Evolutionary conservation across 1,140 invertebrate genomes (phyloP), one percentile per base, ranked within the genome.

Genomic region (Physella acuta): DNA sequence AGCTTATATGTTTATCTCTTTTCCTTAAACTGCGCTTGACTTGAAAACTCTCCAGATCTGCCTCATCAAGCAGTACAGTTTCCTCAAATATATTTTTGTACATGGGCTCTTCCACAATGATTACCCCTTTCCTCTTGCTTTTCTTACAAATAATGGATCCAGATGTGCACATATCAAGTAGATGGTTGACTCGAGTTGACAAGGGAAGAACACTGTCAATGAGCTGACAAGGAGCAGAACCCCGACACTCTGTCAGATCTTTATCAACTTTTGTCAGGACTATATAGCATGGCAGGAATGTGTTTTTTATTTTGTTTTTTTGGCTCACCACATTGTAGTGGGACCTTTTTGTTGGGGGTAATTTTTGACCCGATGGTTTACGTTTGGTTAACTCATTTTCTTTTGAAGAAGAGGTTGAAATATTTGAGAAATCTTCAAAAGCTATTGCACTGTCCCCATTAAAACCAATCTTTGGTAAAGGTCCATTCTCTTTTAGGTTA

Each of bases 251-350:
- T 11, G 31, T 2, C 16, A 36, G 1, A 39, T n/a, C n/a, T n/a
- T 5, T 5, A 14, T 49, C 1, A 24, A 49, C 2, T 11, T 56
- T 49, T 36, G 33, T 56, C 16, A 66, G 14, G 26, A 66, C 52
- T n/a, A 66, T 26, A 66, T 28, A 66, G 28, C 64, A 66, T 36
- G 64, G 64, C 36, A 30, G 64, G 64, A 66, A 66, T 66, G 64
- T 51, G 30, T 56, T 66, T 30, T 24, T 66, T 8, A 66, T 66
- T 51, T 56, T 56, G 16, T 56, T 56, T 30, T 66, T 66, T 4
- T 66, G 51, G 34, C 36, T 66, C 26, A 4, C 24, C 1, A 66
- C 30, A 56, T 66, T 39, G 24, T 55, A 66, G 26, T 33, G 30
- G 11, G 2, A 3, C 1, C 8, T 26, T 53, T 64, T 51, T n/a